Conservation (phyloP, 2,113 vertebrate genomes). For the Azemiops feae region DNA sequence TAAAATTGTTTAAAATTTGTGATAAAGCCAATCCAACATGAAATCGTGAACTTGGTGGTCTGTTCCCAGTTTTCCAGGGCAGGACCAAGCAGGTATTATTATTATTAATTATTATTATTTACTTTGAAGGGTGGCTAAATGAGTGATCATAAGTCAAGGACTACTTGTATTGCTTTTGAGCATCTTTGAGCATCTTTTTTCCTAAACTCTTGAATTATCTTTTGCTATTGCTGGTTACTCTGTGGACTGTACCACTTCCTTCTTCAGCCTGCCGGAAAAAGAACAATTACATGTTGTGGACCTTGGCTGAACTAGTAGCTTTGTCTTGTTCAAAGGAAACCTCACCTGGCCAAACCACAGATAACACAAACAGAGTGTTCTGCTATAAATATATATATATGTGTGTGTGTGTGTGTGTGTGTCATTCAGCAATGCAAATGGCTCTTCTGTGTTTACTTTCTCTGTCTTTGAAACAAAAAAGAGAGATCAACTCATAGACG, state of each 20-base stretch:
- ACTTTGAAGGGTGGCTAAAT: neutral
- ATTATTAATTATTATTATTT: neutral
- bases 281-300: constrained; percentile 18
- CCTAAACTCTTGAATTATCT: neutral
- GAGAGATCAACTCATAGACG: constrained; percentile 74
- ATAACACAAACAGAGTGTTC: constrained; percentile 28
- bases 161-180: neutral
- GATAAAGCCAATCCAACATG: neutral
- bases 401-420: no score
- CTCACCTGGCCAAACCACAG: constrained; percentile 64
- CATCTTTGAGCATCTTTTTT: neutral
- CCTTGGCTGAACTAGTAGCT: constrained; percentile 20
- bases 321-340: constrained; percentile 45
- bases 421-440: constrained; percentile 85
- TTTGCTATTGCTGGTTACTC: neutral
- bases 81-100: neutral
- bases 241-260: neutral
- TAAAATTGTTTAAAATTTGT: neutral
- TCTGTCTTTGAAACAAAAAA: constrained; percentile 32
- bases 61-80: neutral
- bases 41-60: neutral
- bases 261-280: neutral
- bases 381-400: neutral
- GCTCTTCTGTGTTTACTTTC: constrained; percentile 23
- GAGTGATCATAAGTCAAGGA: neutral